These are phyloP conservation scores for Drosophila sp. DNA, from an alignment of 1,140 invertebrate genomes.

Conservation along the genomic window DNA sequence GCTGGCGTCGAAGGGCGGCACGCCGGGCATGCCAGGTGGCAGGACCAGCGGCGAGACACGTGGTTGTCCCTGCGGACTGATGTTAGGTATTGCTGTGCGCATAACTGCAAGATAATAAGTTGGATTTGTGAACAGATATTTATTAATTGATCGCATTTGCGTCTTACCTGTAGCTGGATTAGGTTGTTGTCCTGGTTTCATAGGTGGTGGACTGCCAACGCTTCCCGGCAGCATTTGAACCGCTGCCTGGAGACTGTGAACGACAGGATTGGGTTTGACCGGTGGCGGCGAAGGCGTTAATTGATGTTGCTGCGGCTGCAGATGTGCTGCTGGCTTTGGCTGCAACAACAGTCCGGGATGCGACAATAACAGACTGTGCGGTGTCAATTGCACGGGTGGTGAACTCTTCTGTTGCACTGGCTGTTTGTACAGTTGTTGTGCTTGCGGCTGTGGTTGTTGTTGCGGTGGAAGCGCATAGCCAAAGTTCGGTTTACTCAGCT, in stretches of 20 bases:
- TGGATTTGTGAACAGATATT: constrained; percentile 15
- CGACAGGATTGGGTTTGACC: constrained; percentile 60
- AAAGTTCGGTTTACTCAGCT: constrained; percentile 59
- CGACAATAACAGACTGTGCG: constrained; percentile 55
- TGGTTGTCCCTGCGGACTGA: constrained; percentile 88
- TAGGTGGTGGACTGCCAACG: constrained; percentile 87
- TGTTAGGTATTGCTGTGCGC: constrained; percentile 86
- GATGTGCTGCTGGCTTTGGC: constrained; percentile 62
- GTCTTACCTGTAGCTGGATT: constrained; percentile 63
- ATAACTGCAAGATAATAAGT: constrained; percentile 43
- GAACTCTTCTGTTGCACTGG: constrained; percentile 51
- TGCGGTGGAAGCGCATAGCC: constrained; percentile 58
- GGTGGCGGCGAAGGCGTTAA: constrained; percentile 67
- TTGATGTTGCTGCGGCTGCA: constrained; percentile 73
- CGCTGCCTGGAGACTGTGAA: constrained; percentile 79
- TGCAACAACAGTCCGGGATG: constrained; percentile 72
- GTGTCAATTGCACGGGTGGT: constrained; percentile 53
- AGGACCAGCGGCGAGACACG: constrained; percentile 85
- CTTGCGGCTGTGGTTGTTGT: constrained; percentile 37
- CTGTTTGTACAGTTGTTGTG: constrained; percentile 63
- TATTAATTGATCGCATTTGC: background rate
- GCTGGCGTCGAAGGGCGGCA: constrained; percentile 87
- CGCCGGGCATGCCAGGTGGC: constrained; percentile 85
- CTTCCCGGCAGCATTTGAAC: constrained; percentile 85
- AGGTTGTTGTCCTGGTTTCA: constrained; percentile 65